Evolutionary conservation across 2,113 vertebrate genomes (phyloP).

Genomic region (Gasterosteus aculeatus): DNA sequence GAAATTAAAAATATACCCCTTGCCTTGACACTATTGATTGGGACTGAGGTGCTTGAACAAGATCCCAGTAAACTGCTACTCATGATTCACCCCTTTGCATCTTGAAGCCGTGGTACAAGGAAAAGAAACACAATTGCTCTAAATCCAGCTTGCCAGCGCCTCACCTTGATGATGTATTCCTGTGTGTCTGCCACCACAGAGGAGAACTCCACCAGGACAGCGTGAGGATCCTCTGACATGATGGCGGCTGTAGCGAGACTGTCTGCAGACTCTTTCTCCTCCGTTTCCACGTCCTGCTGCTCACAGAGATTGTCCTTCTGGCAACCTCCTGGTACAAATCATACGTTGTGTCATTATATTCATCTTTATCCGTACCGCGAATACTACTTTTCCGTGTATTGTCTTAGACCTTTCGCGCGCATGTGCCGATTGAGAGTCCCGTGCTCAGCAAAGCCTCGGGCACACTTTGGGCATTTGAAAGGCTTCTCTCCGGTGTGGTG

Average conservation of each 20-base stretch:
- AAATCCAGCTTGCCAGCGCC: background rate
- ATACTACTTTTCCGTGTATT: background rate
- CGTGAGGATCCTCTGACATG: constrained; percentile 90
- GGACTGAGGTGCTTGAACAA: background rate
- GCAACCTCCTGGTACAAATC: constrained; percentile 86
- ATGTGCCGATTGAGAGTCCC: constrained; percentile 96
- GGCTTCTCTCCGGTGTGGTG: constrained; percentile 98
- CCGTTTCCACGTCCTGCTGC: constrained; percentile 57
- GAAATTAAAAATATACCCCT: background rate
- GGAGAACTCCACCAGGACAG: constrained; percentile 95
- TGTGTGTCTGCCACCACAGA: constrained; percentile 97
- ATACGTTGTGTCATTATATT: background rate
- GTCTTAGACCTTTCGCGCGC: constrained; percentile 90
- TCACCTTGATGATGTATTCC: constrained; percentile 98
- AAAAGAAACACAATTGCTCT: background rate
- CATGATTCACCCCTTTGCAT: background rate
- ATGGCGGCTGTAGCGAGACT: constrained; percentile 81
- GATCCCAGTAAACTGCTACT: background rate
- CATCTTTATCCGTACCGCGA: background rate
- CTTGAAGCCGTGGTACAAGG: background rate
- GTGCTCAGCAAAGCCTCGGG: constrained; percentile 93
- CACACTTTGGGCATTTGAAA: constrained; percentile 92
- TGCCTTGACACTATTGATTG: background rate
- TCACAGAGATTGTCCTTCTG: constrained; percentile 80
- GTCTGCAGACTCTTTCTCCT: constrained; percentile 82